A percentile compares a stretch with the other conserved stretches of the same genome.
Conservation (phyloP, 2,888 invertebrate genomes). For the Aleiodes leptofemur region DNA sequence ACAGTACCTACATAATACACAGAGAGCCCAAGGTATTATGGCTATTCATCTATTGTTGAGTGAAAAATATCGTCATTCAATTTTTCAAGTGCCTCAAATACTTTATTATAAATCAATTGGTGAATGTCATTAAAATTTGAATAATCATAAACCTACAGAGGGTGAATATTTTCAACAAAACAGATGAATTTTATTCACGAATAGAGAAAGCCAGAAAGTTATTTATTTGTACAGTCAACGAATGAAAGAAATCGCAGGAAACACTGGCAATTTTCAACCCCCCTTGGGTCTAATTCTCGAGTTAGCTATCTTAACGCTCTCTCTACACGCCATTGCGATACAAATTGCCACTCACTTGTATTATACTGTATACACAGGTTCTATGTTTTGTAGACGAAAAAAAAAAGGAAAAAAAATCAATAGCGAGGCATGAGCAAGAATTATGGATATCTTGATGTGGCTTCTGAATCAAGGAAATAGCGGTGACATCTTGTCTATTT, state of each 20-base stretch:
- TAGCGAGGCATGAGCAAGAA: conserved; percentile 21
- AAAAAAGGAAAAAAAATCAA: conserved; percentile 45
- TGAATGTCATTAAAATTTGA: too few species aligned
- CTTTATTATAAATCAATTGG: too few species aligned
- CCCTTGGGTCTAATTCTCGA: conserved; percentile 24
- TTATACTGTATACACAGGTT: conserved; percentile 36
- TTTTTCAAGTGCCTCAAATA: too few species aligned
- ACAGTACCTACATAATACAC: background rate
- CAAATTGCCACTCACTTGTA: conserved; percentile 52
- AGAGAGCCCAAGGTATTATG: background rate
- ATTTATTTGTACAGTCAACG: conserved; percentile 3
- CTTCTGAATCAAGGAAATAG: conserved; percentile 14
- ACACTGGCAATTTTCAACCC: conserved; percentile 25
- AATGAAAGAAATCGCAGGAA: conserved; percentile 30
- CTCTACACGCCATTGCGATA: conserved; percentile 53
- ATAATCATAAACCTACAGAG: too few species aligned
- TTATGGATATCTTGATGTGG: background rate
- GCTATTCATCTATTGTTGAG: background rate
- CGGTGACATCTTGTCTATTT: background rate
- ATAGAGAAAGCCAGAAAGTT: background rate
- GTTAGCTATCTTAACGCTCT: conserved; percentile 51
- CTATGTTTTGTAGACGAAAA: conserved; percentile 25
- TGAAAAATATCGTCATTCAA: too few species aligned
- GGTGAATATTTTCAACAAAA: too few species aligned
- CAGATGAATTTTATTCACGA: too few species aligned